phyloP scores from a whole-genome alignment of 2,113 vertebrate species.

The Henicopernis longicauda region DNA sequence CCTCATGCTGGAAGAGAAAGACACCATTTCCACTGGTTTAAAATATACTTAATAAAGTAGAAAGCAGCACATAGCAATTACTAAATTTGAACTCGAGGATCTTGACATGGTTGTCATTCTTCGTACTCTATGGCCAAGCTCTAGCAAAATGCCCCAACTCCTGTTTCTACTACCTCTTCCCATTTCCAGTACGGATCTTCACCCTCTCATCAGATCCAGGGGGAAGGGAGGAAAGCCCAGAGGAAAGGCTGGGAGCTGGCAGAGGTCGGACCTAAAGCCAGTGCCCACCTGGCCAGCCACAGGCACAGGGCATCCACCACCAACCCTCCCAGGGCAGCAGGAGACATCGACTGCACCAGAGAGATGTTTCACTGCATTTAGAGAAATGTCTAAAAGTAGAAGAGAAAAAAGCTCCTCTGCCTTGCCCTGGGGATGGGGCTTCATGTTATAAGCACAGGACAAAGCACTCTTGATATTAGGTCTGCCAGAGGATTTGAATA shows the following conservation, averaged over 20 bases:
- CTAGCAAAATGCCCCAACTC: fast-evolving
- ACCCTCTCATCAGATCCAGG: fast-evolving
- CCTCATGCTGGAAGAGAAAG: neutral
- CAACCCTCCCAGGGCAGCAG: neutral
- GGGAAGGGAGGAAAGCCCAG: neutral
- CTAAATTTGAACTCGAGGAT: neutral
- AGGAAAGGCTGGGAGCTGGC: neutral
- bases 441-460: fast-evolving
- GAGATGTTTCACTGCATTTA: fast-evolving
- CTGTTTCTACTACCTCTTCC: neutral
- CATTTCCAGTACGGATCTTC: fast-evolving
- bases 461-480: neutral
- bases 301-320: neutral
- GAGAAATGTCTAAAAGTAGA: fast-evolving
- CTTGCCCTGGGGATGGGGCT: neutral
- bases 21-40: neutral
- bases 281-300: too few relatives aligned
- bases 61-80: neutral
- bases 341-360: fast-evolving
- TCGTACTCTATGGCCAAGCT: neutral
- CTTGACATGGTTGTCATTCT: fast-evolving
- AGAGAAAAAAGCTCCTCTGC: neutral
- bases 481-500: neutral
- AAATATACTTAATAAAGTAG: neutral
- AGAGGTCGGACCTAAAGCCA: fast-evolving